Evolutionary conservation across 2,888 invertebrate genomes (phyloP).

Genomic region (Steinernema scapterisci): DNA sequence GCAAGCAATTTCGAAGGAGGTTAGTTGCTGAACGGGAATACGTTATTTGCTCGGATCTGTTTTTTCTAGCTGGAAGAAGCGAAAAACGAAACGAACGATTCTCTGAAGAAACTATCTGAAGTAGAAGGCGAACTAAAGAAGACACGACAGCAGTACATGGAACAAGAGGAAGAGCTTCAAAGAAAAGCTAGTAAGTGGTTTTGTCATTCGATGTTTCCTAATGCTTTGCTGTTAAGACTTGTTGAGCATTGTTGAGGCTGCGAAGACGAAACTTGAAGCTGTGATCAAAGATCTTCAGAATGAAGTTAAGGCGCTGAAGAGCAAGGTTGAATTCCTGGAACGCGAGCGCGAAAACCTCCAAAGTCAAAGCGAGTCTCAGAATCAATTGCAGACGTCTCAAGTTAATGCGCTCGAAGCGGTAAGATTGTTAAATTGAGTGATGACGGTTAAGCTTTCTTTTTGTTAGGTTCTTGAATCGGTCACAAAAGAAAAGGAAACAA

Average conservation of each 20-base stretch:
- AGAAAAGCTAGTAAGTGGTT: slow-evolving; percentile 30
- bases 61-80: slow-evolving; percentile 59
- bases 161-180: slow-evolving; percentile 59
- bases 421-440: slow-evolving; percentile 13
- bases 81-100: slow-evolving; percentile 56
- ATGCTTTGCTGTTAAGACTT: slow-evolving; percentile 45
- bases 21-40: slow-evolving; percentile 34
- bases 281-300: slow-evolving; percentile 63
- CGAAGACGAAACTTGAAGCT: slow-evolving; percentile 58
- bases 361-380: slow-evolving; percentile 66
- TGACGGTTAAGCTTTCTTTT: not conserved
- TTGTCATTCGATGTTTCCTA: slow-evolving; percentile 1
- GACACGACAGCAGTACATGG: slow-evolving; percentile 48
- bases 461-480: slow-evolving; percentile 63
- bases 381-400: slow-evolving; percentile 65
- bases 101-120: slow-evolving; percentile 48
- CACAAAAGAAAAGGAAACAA: slow-evolving; percentile 65
- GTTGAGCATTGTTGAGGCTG: slow-evolving; percentile 57
- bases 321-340: slow-evolving; percentile 66
- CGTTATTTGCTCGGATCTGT: not conserved
- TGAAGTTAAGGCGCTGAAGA: slow-evolving; percentile 65
- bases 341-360: slow-evolving; percentile 66
- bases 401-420: slow-evolving; percentile 67
- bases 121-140: slow-evolving; percentile 46
- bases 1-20: slow-evolving; percentile 60